Base-by-base conservation (phyloP, 2,888 invertebrate species). In the Rutpela maculata region DNA sequence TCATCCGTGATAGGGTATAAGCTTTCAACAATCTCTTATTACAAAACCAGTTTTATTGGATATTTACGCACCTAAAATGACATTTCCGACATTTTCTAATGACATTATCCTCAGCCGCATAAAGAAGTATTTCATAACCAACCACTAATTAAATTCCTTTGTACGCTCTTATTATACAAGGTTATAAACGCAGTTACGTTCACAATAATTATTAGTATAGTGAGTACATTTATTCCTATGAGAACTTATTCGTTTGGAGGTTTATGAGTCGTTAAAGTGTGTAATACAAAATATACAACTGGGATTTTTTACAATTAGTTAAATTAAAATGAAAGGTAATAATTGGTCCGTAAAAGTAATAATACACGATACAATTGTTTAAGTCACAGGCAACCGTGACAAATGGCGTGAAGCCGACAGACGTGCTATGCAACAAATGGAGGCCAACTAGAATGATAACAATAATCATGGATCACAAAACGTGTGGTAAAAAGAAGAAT, bases 51-150 rank as follows among this genome's bases (percentile, higher is more conserved):
- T 50, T 50, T n/a, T 15, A 7, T 50, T 15, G 50, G 15, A 17
- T 50, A 1, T 50, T 50, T 50, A 50, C 50, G n/a, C 50, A 50
- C 50, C n/a, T 50, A 62, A 62, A 26, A 22, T 22, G 22, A 60
- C 19, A 60, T 60, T 22, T 22, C 19, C 12, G 60, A 22, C 50
- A 50, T 50, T 50, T n/a, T n/a, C n/a, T 50, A 60, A 60, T 26
- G 60, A 31, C 26, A 60, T 60, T 60, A 60, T 60, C 60, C 26
- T 31, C 22, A 31, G 31, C 22, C 26, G n/a, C 15, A 59, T 59
- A 59, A 22, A 60, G 60, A 31, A 60, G 26, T 31, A 26, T 60
- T 60, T 60, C 60, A 31, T 60, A 60, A 60, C n/a, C n/a, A 60
- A n/a, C 60, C 31, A 60, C n/a, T 50, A 50, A 60, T n/a, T 60